These are phyloP conservation scores for Strix uralensis DNA, from an alignment of 2,113 vertebrate species.

Conservation along the genomic window DNA sequence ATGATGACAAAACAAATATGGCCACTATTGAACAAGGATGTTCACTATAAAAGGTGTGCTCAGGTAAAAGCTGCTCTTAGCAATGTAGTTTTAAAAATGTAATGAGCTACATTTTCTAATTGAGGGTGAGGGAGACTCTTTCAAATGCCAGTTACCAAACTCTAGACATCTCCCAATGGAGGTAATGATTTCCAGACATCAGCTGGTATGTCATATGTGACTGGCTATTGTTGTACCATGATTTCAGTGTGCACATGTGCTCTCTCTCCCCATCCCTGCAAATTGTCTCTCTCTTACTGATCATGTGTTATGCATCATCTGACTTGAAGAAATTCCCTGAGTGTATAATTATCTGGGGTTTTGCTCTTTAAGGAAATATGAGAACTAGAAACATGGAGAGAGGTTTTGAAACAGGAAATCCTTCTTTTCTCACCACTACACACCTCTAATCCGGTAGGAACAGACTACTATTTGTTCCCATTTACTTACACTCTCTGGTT, in stretches of 20 bases:
- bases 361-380: background rate
- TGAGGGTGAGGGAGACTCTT: background rate
- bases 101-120: background rate
- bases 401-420: slow-evolving; percentile 44
- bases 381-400: background rate
- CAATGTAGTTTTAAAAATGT: background rate
- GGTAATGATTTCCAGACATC: background rate
- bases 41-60: background rate
- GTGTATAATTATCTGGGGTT: background rate
- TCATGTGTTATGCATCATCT: background rate
- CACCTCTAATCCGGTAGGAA: slow-evolving; percentile 25
- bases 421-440: background rate
- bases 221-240: background rate
- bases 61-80: background rate
- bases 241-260: background rate
- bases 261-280: background rate
- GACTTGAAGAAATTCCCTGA: background rate
- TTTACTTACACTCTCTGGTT: background rate
- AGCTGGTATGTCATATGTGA: background rate
- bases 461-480: background rate
- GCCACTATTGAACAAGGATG: background rate
- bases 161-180: background rate
- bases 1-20: background rate
- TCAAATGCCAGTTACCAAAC: background rate
- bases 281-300: background rate